A percentile compares a stretch with the other conserved stretches of the same genome.
Conservation (phyloP, 1,140 invertebrate genomes). For the Drosophila orena region DNA sequence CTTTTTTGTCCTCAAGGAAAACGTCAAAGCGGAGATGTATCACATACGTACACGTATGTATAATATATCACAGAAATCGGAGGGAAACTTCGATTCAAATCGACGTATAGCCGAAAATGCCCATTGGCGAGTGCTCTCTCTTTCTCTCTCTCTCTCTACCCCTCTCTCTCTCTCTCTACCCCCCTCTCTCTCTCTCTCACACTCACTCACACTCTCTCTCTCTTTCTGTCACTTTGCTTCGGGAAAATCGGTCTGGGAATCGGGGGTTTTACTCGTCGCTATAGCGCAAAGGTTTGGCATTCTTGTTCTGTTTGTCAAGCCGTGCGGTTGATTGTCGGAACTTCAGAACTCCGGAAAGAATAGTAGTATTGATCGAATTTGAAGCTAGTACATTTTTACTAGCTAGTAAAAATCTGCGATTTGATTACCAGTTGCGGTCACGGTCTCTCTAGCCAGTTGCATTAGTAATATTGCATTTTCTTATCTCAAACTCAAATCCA, state of each 20-base stretch:
- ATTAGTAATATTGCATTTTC: slow-evolving; percentile 82
- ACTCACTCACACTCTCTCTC: background rate
- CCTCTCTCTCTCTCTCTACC: slow-evolving; percentile 17
- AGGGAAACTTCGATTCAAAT: slow-evolving; percentile 3
- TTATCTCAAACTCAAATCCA: slow-evolving; percentile 46
- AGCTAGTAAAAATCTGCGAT: slow-evolving; percentile 9
- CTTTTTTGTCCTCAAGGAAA: slow-evolving; percentile 29
- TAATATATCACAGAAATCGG: background rate
- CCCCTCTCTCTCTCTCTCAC: slow-evolving; percentile 18
- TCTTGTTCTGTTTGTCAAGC: slow-evolving; percentile 83
- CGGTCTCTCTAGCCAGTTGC: slow-evolving; percentile 67
- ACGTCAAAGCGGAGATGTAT: background rate
- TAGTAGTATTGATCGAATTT: slow-evolving; percentile 21
- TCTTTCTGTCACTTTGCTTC: too few species aligned
- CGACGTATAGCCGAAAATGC: slow-evolving; percentile 30
- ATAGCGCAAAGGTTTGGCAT: slow-evolving; percentile 76
- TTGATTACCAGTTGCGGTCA: slow-evolving; percentile 32
- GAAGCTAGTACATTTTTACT: too few species aligned
- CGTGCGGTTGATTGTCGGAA: slow-evolving; percentile 72
- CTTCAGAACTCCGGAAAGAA: slow-evolving; percentile 41
- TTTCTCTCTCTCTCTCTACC: background rate
- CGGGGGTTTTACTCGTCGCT: slow-evolving; percentile 69
- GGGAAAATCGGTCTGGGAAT: slow-evolving; percentile 25
- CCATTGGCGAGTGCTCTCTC: slow-evolving; percentile 2
- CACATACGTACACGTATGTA: too few species aligned